Evolutionary conservation across 2,888 invertebrate genomes (phyloP).

Genomic region (Sthenelais limicola): DNA sequence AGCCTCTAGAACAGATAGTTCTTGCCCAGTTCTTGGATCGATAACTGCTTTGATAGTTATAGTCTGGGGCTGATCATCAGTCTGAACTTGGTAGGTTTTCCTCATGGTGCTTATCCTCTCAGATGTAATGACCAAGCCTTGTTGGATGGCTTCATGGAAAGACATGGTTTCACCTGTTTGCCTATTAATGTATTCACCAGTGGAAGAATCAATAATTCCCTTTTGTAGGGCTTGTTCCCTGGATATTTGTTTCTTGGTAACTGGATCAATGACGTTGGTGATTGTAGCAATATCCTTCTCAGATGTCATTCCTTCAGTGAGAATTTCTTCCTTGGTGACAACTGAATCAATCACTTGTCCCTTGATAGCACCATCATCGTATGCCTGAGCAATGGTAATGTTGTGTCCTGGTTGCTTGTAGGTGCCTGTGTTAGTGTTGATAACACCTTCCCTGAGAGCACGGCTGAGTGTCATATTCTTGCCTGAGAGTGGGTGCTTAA

Average conservation of each 20-base stretch:
- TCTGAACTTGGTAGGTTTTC: slow-evolving; percentile 14
- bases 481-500: slow-evolving; percentile 82
- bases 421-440: slow-evolving; percentile 75
- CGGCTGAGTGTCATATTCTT: slow-evolving; percentile 82
- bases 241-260: slow-evolving; percentile 63
- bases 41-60: slow-evolving; percentile 60
- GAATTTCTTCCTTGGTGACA: slow-evolving; percentile 42
- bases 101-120: slow-evolving; percentile 8
- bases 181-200: slow-evolving; percentile 56
- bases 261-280: slow-evolving; percentile 69
- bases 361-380: slow-evolving; percentile 39
- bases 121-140: slow-evolving; percentile 38
- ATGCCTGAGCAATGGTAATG: slow-evolving; percentile 37
- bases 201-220: slow-evolving; percentile 78
- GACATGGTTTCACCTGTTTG: slow-evolving; percentile 81
- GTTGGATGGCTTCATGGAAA: slow-evolving; percentile 80
- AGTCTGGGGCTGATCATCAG: background rate
- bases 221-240: slow-evolving; percentile 76
- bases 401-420: slow-evolving; percentile 45
- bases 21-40: slow-evolving; percentile 72
- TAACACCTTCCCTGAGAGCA: slow-evolving; percentile 79
- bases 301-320: slow-evolving; percentile 7
- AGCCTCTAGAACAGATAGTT: slow-evolving; percentile 78
- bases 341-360: slow-evolving; percentile 43
- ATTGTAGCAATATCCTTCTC: slow-evolving; percentile 43